Conservation (phyloP, 2,113 vertebrate species). For the Cyprinodon tularosa region DNA sequence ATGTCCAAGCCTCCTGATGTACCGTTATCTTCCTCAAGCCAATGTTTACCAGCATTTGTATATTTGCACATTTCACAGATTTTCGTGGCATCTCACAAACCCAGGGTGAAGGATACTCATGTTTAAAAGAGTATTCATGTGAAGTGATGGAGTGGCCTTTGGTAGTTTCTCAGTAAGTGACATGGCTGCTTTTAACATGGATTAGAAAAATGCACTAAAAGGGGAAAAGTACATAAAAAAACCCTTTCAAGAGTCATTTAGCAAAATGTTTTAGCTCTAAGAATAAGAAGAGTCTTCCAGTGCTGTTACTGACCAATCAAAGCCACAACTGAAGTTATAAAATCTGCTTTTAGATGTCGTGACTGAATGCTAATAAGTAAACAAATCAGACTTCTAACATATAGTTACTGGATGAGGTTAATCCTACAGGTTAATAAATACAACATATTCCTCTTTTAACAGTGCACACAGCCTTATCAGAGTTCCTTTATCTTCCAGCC, state of each 20-base stretch:
- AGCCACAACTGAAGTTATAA: slow-evolving; percentile 32
- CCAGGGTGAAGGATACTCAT: slow-evolving; percentile 77
- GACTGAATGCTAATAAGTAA: slow-evolving; percentile 68
- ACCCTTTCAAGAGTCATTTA: slow-evolving; percentile 33
- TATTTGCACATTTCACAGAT: slow-evolving; percentile 78
- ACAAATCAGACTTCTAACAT: slow-evolving; percentile 58
- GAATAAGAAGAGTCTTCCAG: slow-evolving; percentile 44
- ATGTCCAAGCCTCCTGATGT: slow-evolving; percentile 60
- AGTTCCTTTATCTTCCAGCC: slow-evolving; percentile 65
- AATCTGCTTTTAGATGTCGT: slow-evolving; percentile 44
- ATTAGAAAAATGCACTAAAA: slow-evolving; percentile 78
- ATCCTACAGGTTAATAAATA: slow-evolving; percentile 79
- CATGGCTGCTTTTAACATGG: slow-evolving; percentile 82
- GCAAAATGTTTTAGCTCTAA: slow-evolving; percentile 69
- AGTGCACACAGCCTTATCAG: slow-evolving; percentile 59
- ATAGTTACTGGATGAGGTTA: slow-evolving; percentile 66
- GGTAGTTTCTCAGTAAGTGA: slow-evolving; percentile 76
- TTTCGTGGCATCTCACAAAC: slow-evolving; percentile 78
- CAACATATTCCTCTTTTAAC: slow-evolving; percentile 65
- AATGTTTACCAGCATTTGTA: slow-evolving; percentile 76
- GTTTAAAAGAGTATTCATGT: slow-evolving; percentile 83
- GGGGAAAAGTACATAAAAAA: slow-evolving; percentile 23
- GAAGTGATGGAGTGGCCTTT: slow-evolving; percentile 77
- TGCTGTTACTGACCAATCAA: slow-evolving; percentile 24
- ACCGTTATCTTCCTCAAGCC: slow-evolving; percentile 68